phyloP scores from a whole-genome alignment of 1,140 invertebrate genomes.

The Idris sp. region DNA sequence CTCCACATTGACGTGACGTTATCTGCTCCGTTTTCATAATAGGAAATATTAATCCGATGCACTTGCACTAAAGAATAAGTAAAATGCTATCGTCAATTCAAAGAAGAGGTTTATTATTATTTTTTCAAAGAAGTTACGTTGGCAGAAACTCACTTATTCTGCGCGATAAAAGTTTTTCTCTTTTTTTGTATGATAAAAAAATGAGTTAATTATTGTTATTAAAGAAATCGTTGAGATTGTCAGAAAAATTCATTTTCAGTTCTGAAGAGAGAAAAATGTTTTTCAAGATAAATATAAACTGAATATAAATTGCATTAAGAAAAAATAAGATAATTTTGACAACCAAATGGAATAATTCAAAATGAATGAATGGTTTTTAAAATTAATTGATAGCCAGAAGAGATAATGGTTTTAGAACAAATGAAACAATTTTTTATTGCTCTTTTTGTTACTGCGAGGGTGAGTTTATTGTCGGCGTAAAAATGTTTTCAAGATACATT shows the following conservation, averaged over 20 bases:
- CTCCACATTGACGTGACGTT: slow-evolving; percentile 28
- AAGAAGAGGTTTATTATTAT: slow-evolving; percentile 8
- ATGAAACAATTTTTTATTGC: no score
- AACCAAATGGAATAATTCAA: no score
- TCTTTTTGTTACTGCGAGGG: not conserved
- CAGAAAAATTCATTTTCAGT: no score
- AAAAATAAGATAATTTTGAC: no score
- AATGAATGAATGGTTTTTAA: no score
- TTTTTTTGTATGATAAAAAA: slow-evolving; percentile 1
- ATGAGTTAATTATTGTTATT: slow-evolving; percentile 1
- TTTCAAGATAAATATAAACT: no score
- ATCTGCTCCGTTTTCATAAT: slow-evolving; percentile 40
- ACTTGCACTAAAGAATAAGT: slow-evolving; percentile 27
- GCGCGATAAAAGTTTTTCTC: slow-evolving; percentile 4
- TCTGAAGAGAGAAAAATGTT: no score
- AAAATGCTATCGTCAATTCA: slow-evolving; percentile 25
- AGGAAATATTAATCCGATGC: slow-evolving; percentile 40
- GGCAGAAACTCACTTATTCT: slow-evolving; percentile 4
- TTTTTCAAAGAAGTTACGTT: slow-evolving; percentile 16
- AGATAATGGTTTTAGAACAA: no score
- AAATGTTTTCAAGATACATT: slow-evolving; percentile 16
- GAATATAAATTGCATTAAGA: no score
- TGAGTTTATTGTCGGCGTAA: slow-evolving; percentile 23
- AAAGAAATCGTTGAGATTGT: no score
- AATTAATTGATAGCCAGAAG: no score